A percentile compares a stretch with the other conserved stretches of the same genome.
These are phyloP conservation scores for Gymnocephalus cernua DNA, from an alignment of 2,113 vertebrate species.

Conservation along the genomic window DNA sequence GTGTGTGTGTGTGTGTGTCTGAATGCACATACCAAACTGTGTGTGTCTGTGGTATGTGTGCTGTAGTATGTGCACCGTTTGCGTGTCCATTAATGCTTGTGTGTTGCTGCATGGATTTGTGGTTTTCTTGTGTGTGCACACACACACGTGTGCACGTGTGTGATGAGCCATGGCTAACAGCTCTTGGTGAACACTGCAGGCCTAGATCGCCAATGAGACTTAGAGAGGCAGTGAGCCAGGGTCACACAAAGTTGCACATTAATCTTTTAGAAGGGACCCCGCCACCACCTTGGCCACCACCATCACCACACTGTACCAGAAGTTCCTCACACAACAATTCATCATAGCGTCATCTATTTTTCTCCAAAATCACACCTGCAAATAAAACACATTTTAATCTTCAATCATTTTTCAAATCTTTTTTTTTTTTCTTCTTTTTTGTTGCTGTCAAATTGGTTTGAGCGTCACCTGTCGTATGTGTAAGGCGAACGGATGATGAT, in stretches of 20 bases:
- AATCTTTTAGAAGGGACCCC: conserved; percentile 73
- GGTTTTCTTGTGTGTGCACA: conserved; percentile 3
- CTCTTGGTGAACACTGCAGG: conserved; percentile 62
- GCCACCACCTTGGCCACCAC: conserved; percentile 9
- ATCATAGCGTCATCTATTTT: not conserved
- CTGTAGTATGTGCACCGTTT: not conserved
- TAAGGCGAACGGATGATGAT: not conserved
- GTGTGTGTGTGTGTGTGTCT: conserved; percentile 23
- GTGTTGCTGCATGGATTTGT: conserved; percentile 13
- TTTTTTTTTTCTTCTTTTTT: not conserved
- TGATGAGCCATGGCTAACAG: conserved; percentile 74
- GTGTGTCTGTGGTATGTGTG: not conserved
- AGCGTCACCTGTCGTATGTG: not conserved
- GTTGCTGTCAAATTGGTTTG: not conserved
- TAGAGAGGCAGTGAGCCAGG: conserved; percentile 70
- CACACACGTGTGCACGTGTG: conserved; percentile 33
- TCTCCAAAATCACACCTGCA: not conserved
- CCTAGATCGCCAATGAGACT: conserved; percentile 64
- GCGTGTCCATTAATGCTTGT: not conserved
- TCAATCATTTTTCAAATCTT: no score
- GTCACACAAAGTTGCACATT: conserved; percentile 80
- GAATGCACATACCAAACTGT: conserved; percentile 3
- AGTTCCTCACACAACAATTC: not conserved
- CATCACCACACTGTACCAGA: conserved; percentile 28
- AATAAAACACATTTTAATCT: not conserved